Evolutionary conservation across 2,113 vertebrate species (phyloP), one percentile per base, ranked within the genome.

Genomic region (Recurvirostra avosetta): DNA sequence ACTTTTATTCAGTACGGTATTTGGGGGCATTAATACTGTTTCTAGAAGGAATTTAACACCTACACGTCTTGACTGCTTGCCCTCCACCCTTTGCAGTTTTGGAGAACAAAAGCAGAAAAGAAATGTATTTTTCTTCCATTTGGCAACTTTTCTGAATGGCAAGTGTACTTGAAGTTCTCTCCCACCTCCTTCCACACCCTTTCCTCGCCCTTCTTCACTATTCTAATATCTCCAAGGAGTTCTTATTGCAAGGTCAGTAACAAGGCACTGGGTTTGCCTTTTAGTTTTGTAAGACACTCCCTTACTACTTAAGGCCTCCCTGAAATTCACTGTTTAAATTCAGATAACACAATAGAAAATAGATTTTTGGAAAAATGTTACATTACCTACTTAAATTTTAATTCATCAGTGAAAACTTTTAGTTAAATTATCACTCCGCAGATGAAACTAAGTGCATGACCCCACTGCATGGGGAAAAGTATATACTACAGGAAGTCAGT

Each of bases 161-260:
- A 89, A 94, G 61, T 87, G 72, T 81, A 96, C 88, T 89, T 16
- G 10, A 58, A 92, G 94, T 73, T 91, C 89, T 78, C 86, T 78
- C 86, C 91, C 89, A 91, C 88, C 94, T 93, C 68, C 52, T 75
- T 94, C 92, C 91, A 95, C 95, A 95, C 86, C 94, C 96, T 90
- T 3, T 79, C 82, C 90, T 92, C 47, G 36, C 90, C 78, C 91
- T 96, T 89, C 82, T 77, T 81, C 59, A 75, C 56, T 94, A 53
- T 53, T 81, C 70, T 7, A 59, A 0, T 16, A 78, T 85, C 80
- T 58, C 86, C 45, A 66, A 55, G 72, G 89, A 94, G 53, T 29
- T 89, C 36, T 62, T 77, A 61, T 6, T 93, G 90, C 62, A 58
- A 58, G 83, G 83, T 89, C 94, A 93, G 38, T 52, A 92, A 75